A percentile compares a stretch with the other conserved stretches of the same genome.
Conservation (phyloP, 2,888 invertebrate genomes). For the Serrognathus titanus region DNA sequence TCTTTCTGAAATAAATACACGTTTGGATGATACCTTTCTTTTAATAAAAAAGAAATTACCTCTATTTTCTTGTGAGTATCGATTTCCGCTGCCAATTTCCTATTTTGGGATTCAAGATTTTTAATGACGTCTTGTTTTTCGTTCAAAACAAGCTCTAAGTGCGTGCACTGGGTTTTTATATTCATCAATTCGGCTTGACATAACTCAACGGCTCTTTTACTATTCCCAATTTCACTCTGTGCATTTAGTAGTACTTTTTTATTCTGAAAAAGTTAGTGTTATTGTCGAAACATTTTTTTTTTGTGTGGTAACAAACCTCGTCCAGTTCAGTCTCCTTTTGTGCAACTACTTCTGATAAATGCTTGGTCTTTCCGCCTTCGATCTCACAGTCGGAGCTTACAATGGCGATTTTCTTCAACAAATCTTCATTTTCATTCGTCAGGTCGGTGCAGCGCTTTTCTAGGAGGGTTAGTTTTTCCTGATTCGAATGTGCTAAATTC, state of each 20-base stretch:
- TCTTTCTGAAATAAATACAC: conserved; percentile 41
- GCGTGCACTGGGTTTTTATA: conserved; percentile 36
- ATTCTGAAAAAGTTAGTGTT: conserved; percentile 31
- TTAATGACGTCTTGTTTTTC: conserved; percentile 29
- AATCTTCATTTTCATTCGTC: conserved; percentile 47
- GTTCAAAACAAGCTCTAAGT: conserved; percentile 32
- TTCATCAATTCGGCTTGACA: conserved; percentile 45
- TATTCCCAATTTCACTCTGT: conserved; percentile 40
- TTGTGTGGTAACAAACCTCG: conserved; percentile 52
- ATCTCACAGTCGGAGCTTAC: conserved; percentile 51
- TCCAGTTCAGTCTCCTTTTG: conserved; percentile 56
- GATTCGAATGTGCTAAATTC: conserved; percentile 64
- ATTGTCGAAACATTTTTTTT: not conserved
- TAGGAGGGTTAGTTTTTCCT: conserved; percentile 60
- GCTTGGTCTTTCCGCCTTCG: conserved; percentile 52
- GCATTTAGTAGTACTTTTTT: conserved; percentile 38
- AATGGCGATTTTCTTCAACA: conserved; percentile 46
- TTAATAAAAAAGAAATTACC: conserved; percentile 29
- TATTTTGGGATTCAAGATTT: conserved; percentile 41
- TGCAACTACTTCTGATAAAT: conserved; percentile 59
- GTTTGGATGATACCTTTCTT: not conserved
- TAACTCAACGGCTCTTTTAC: conserved; percentile 55
- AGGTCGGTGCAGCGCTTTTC: conserved; percentile 53
- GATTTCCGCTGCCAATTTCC: conserved; percentile 37
- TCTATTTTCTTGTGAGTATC: conserved; percentile 41